Conservation (phyloP, 2,113 vertebrate species). For the Ia io region DNA sequence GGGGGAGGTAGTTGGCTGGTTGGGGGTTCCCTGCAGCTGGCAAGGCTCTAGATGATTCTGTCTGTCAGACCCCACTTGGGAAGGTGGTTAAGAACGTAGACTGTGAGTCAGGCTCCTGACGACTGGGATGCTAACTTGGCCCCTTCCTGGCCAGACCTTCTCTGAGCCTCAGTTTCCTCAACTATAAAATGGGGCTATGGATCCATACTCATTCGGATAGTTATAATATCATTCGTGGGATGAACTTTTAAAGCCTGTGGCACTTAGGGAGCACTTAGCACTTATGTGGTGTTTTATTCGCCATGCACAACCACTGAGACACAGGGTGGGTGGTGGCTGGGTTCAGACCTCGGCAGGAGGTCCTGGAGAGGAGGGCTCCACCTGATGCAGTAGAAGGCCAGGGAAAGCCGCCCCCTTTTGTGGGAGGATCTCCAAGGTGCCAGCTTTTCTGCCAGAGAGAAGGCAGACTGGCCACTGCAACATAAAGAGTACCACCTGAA, state of each 20-base stretch:
- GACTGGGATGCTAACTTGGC: background rate
- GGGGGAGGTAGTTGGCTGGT: background rate
- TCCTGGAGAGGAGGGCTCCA: background rate
- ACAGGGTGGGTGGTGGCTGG: too few species aligned
- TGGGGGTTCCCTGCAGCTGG: background rate
- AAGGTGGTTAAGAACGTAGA: background rate
- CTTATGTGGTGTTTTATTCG: rapidly evolving
- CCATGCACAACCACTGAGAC: rapidly evolving
- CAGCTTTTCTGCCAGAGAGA: background rate
- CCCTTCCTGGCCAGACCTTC: background rate
- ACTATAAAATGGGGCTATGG: background rate
- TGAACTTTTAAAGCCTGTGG: background rate
- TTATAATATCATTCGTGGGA: too few species aligned
- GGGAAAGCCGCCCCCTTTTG: background rate
- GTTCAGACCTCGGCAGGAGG: background rate
- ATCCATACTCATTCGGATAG: background rate
- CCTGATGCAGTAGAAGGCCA: too few species aligned
- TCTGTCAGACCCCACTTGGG: background rate
- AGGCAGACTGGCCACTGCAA: background rate
- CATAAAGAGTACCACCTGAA: background rate
- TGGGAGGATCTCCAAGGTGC: background rate
- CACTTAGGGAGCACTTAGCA: too few species aligned
- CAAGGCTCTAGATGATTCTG: background rate
- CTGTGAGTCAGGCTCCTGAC: background rate
- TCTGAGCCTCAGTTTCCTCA: background rate